Conservation (phyloP, 1,140 invertebrate genomes). For the Pseudomyrmex gracilis region DNA sequence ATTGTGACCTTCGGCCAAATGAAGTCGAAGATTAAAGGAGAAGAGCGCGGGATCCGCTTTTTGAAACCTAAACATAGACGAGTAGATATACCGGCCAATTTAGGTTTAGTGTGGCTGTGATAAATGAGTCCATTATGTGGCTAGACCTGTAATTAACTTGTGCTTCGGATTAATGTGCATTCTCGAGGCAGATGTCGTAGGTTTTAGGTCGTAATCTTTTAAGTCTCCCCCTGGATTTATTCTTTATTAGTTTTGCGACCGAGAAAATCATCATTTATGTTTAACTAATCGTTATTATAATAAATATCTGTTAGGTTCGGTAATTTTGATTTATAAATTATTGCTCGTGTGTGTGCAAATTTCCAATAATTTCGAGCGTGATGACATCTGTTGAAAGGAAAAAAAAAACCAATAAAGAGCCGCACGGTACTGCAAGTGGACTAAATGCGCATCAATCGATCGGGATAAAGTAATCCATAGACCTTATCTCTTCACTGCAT, state of each 20-base stretch:
- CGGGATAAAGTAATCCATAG: conserved; percentile 53
- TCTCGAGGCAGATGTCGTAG: conserved; percentile 40
- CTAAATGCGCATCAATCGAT: conserved; percentile 53
- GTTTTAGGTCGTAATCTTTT: not conserved
- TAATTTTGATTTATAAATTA: too few relatives aligned
- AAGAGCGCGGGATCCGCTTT: conserved; percentile 17
- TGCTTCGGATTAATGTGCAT: conserved; percentile 46
- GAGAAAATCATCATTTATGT: not conserved
- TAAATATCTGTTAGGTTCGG: too few relatives aligned
- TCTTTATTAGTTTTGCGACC: too few relatives aligned
- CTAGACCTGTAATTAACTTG: conserved; percentile 62
- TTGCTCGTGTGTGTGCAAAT: not conserved
- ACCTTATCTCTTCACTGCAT: conserved; percentile 51
- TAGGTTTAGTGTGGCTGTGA: conserved; percentile 56
- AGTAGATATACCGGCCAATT: not conserved
- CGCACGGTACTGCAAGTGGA: not conserved
- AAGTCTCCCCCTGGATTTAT: not conserved
- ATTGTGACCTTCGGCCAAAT: not conserved
- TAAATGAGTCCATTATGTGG: conserved; percentile 62
- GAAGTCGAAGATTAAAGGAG: conserved; percentile 16
- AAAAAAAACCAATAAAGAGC: too few relatives aligned
- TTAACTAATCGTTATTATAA: too few relatives aligned
- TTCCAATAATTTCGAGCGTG: not conserved
- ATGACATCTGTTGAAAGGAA: too few relatives aligned
- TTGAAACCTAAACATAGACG: not conserved